Conservation (phyloP, 1,140 invertebrate species). For the Chrysoperla carnea region DNA sequence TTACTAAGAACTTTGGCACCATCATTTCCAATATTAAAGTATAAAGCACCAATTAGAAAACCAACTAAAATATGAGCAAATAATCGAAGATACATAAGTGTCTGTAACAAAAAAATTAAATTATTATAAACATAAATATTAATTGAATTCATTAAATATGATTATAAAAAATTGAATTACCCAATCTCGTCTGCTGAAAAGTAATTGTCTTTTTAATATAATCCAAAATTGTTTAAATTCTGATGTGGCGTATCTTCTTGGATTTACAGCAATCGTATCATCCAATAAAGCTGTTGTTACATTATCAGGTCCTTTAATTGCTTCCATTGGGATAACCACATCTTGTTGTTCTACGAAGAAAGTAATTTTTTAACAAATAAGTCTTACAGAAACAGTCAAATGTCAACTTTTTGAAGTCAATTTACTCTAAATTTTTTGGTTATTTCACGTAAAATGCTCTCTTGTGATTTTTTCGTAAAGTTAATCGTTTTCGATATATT, state of each 20-base stretch:
- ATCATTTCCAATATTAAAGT: conserved; percentile 86
- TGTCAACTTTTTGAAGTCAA: no score
- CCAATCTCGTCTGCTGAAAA: conserved; percentile 72
- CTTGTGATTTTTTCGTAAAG: no score
- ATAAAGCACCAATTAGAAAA: conserved; percentile 79
- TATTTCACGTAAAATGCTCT: no score
- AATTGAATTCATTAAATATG: neutral
- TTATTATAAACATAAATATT: neutral
- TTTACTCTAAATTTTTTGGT: no score
- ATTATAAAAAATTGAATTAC: conserved; percentile 23
- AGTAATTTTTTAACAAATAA: no score
- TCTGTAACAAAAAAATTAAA: conserved; percentile 39
- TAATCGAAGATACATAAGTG: conserved; percentile 81
- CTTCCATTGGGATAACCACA: conserved; percentile 35
- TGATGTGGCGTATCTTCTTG: conserved; percentile 54
- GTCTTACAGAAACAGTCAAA: no score
- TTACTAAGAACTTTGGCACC: conserved; percentile 91
- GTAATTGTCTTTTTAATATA: conserved; percentile 53
- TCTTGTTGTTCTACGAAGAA: conserved; percentile 17
- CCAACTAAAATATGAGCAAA: conserved; percentile 86
- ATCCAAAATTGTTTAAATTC: conserved; percentile 66
- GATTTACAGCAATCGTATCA: conserved; percentile 30
- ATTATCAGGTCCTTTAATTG: conserved; percentile 40
- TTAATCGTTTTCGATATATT: no score
- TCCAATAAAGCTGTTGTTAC: conserved; percentile 47